Conservation (phyloP, 2,888 invertebrate species). For the Mimumesa dahlbomi region DNA sequence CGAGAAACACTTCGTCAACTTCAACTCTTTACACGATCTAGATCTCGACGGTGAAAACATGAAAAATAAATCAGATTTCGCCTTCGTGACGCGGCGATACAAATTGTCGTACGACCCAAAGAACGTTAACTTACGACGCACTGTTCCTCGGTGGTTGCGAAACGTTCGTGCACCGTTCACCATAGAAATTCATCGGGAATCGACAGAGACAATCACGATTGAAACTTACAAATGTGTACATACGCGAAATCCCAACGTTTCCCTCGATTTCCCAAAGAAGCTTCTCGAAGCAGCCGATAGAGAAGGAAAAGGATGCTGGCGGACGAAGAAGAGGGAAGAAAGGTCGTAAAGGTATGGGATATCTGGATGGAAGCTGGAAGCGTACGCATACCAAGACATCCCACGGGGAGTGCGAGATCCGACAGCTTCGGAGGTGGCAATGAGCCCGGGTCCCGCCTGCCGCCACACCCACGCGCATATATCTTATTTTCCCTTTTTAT, state of each 20-base stretch:
- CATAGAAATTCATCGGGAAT: no score
- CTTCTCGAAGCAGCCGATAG: neutral
- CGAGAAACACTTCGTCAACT: constrained; percentile 39
- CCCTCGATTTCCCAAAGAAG: no score
- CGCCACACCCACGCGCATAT: constrained; percentile 77
- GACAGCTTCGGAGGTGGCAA: constrained; percentile 79
- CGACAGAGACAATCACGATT: no score
- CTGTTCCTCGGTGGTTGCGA: no score
- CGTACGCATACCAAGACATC: constrained; percentile 48
- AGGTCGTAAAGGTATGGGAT: constrained; percentile 4
- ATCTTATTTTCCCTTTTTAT: constrained; percentile 74
- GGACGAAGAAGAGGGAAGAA: neutral
- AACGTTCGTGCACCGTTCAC: no score
- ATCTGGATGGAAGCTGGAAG: constrained; percentile 24
- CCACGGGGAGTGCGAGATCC: constrained; percentile 74
- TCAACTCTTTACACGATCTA: constrained; percentile 49
- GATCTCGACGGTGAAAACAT: constrained; percentile 17
- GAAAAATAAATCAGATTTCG: neutral
- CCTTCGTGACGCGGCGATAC: constrained; percentile 19
- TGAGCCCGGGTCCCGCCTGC: constrained; percentile 77
- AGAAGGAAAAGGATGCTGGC: neutral
- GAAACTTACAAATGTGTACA: no score
- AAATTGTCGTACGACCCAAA: constrained; percentile 29
- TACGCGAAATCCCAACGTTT: no score
- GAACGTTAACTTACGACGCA: constrained; percentile 14